Base-by-base conservation (phyloP, 92 coral and sea anemone species). In the Pocillopora meandrina region DNA sequence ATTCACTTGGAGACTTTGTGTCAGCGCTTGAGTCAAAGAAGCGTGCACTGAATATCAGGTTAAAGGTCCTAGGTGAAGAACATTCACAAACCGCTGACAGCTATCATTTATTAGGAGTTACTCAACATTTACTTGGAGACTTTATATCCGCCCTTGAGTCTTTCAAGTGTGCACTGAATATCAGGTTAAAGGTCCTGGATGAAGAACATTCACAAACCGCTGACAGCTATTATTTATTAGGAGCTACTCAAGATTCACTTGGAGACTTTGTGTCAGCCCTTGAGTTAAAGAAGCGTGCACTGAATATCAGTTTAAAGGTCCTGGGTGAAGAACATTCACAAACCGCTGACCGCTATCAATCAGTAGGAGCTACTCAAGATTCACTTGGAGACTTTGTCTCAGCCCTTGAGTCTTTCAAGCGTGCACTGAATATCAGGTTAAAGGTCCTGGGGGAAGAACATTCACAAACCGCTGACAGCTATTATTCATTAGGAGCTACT, bases 301-400 rank as follows among this genome's bases (percentile, higher is more conserved):
- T 65, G 1, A 33, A 26, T 18, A 65, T 65, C 70, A 19, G 70
- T 10, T 21, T 65, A 11, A 65, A 65, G n/a, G 13, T n/a, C 13
- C 26, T 65, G 21, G 70, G 70, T 20, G 36, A 65, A 65, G 70
- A 65, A 19, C 70, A 65, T 65, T 13, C 70, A 65, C 2, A 65
- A 33, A 65, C 70, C 70, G 70, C 70, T 65, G 34, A n/a, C 70
- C 19, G 70, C 70, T 65, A 65, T 65, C 70, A 65, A 19, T 2
- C 4, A 19, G 19, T 65, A 65, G 70, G 70, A 13, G 3, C 2
- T 20, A 65, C 70, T n/a, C 70, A 19, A 65, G 31, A 65, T 33
- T 65, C 70, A 65, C 70, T 65, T 7, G 70, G 13, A 65, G 70
- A 65, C 9, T 65, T 10, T 65, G 26, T 33, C 11, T 65, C 70